Evolutionary conservation across 2,113 vertebrate genomes (phyloP), one percentile per base, ranked within the genome.

Genomic region (Pagrus major): DNA sequence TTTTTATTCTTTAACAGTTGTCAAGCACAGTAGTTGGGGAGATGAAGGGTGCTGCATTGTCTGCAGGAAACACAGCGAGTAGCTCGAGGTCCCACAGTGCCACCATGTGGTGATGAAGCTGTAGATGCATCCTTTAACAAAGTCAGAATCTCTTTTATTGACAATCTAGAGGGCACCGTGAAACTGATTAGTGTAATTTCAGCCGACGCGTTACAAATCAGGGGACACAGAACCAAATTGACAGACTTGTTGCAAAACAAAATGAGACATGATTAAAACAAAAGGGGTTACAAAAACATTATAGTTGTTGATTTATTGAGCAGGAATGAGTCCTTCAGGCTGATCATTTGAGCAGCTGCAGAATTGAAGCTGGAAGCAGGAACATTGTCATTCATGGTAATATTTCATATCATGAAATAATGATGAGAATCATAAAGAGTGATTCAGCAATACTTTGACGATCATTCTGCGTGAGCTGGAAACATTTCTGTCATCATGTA

Each of bases 21-120:
- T 69, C 61, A 47, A 29, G 18, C 4, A 1, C 33, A 67, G 25
- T 54, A 25, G 11, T 55, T 21, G 10, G 29, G 12, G 41, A 54
- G 31, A 56, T 27, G 6, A 35, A 61, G 55, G 37, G 0, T 9
- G 27, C 23, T 61, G 66, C 64, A 41, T 18, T 39, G 44, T 25
- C 18, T 46, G 33, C 20, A 65, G 52, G 12, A 52, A 37, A 63
- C 10, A 9, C 11, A 3, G 0, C 0, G 41, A 39, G 39, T 44
- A 29, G 49, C 55, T 15, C 4, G 64, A 76, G 64, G 85, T 71
- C 11, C 85, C 81, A 89, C 85, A 94, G 82, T 65, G 92, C 93
- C 89, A 86, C 51, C 94, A 61, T 88, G 87, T 93, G 93, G 90
- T 29, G n/a, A 35, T 29, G 18, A 10, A 21, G 4, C 9, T 63